Percentiles rank a stretch among this genome's conserved stretches.
These are phyloP conservation scores for Centroberyx gerrardi DNA, from an alignment of 2,797 vertebrate genomes.

Conservation along the genomic window DNA sequence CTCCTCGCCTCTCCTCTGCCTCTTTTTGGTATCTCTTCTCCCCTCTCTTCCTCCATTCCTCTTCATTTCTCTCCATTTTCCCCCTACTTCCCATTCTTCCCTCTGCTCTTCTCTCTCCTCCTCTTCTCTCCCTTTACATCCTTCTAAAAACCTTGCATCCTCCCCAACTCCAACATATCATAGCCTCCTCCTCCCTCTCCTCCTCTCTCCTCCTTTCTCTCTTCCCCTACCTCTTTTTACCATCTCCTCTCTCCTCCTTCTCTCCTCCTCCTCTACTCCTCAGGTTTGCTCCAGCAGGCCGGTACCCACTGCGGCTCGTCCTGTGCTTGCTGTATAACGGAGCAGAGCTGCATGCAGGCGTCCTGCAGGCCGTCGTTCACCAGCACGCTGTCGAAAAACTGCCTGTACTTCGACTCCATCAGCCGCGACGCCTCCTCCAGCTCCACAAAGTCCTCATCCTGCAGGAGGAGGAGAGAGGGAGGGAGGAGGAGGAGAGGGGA, in stretches of 20 bases:
- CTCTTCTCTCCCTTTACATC: no score
- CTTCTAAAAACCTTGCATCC: no score
- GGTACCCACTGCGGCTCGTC: constrained; percentile 93
- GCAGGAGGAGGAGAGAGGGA: not conserved
- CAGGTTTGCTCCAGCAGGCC: constrained; percentile 86
- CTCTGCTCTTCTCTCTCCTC: no score
- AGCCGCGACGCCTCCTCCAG: constrained; percentile 88
- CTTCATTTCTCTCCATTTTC: no score
- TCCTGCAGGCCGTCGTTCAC: constrained; percentile 90
- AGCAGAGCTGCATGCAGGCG: constrained; percentile 86
- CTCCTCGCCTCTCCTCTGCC: no score
- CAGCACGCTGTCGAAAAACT: constrained; percentile 91
- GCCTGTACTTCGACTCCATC: constrained; percentile 90
- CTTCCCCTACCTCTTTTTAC: no score
- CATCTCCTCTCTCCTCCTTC: not conserved
- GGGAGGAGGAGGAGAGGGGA: not conserved
- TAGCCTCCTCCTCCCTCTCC: no score
- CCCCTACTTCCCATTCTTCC: no score
- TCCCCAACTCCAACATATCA: no score
- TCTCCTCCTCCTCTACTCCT: constrained; percentile 53
- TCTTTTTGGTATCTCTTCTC: no score
- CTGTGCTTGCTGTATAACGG: constrained; percentile 87
- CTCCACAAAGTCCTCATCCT: constrained; percentile 93
- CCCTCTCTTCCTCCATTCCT: no score
- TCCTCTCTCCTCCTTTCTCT: no score